phyloP scores from a whole-genome alignment of 1,140 invertebrate genomes.

The Pemphigus obesinymphae region DNA sequence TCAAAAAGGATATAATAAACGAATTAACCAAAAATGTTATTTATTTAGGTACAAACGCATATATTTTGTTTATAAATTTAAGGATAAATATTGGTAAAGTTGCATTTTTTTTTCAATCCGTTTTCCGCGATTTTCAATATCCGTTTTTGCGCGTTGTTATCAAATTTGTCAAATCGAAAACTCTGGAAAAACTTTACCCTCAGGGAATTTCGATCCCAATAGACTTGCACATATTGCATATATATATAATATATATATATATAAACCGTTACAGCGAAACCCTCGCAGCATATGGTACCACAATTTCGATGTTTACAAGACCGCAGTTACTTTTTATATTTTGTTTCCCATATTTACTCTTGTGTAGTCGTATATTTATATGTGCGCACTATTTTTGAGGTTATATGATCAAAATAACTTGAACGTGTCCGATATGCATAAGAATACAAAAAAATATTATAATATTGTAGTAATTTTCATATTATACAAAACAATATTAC shows the following conservation, averaged over 20 bases:
- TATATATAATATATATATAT: background rate
- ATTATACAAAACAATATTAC: background rate
- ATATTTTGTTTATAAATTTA: no score
- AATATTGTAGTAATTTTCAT: background rate
- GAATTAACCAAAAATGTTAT: no score
- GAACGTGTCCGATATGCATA: background rate
- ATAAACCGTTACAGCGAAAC: background rate
- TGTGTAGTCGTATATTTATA: background rate
- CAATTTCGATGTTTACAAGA: background rate
- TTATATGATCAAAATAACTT: background rate
- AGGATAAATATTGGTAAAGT: no score
- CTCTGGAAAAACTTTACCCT: background rate
- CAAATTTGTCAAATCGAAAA: background rate
- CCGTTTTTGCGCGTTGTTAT: background rate
- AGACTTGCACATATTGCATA: background rate
- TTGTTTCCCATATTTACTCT: background rate
- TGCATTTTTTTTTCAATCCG: no score
- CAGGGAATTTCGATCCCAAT: background rate
- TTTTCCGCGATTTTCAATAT: background rate
- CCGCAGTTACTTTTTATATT: constrained; percentile 4
- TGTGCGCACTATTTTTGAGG: background rate
- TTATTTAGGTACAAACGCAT: no score
- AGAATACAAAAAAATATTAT: background rate
- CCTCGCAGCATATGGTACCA: background rate
- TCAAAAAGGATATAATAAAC: no score